Base-by-base conservation (phyloP, 2,888 invertebrate genomes). In the Andrena flavipes region DNA sequence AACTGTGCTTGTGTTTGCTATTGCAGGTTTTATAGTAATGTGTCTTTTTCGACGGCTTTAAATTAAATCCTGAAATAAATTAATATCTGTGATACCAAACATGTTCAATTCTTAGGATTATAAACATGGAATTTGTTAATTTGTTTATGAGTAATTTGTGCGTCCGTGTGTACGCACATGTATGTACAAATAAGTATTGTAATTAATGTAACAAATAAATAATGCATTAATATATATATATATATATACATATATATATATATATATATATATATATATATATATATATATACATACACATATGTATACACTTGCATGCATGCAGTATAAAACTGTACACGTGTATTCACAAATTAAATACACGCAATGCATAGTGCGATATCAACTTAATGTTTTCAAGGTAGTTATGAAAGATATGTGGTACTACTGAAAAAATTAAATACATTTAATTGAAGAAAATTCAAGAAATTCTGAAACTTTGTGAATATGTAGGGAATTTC, bases 251-350 rank as follows among this genome's bases (percentile, higher is more conserved):
- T 2, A 20, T 8, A 54, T 23, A 8, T 23, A 54, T 23, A 56
- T 84, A 74, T 80, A 71, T 69, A 72, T 72, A 84, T 77, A 49
- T 2, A 20, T 8, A 54, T 23, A 8, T 23, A 56, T 23, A 56
- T 84, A 74, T 80, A 71, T 69, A 72, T 72, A 84, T 84, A 74
- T 80, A 71, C 69, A 72, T 72, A 84, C 76, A 49, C 10, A 20
- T 8, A 56, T 23, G 23, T 23, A 56, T 23, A 56, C 20, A 56
- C 75, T 65, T 84, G 71, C 76, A 83, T 84, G 76, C 79, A 86
- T 86, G 84, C 73, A 86, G 79, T 85, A 79, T 69, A 64, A 70
- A 83, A 72, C 54, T 80, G 80, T 83, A 84, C 51, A 77, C 62
- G 56, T 77, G 63, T 75, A 68, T 80, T 80, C 83, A 74, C 35